Evolutionary conservation across 1,140 invertebrate species (phyloP).

Genomic region (Leptonema lineaticorne): DNA sequence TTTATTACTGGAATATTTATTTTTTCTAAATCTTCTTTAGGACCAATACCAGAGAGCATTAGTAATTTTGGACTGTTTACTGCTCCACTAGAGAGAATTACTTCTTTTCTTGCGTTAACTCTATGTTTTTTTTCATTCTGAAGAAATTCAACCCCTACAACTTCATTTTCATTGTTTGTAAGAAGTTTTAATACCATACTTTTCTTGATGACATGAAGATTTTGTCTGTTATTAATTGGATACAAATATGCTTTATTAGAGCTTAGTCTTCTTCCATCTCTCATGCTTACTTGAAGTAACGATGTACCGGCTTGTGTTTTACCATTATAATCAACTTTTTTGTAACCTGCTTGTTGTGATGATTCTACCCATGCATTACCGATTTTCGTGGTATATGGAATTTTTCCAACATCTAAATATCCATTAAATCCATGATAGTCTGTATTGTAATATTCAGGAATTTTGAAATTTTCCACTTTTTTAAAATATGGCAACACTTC

Average conservation of each 20-base stretch:
- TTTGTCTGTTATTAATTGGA: conserved; percentile 54
- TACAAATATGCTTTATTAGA: conserved; percentile 56
- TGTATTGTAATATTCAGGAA: conserved; percentile 50
- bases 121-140: conserved; percentile 47
- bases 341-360: conserved; percentile 16
- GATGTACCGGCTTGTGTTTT: conserved; percentile 60
- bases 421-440: conserved; percentile 49
- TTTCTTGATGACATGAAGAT: conserved; percentile 58
- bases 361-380: conserved; percentile 41
- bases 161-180: conserved; percentile 62
- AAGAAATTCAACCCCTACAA: conserved; percentile 59
- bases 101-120: conserved; percentile 60
- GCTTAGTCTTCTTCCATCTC: conserved; percentile 52
- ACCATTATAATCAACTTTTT: conserved; percentile 60
- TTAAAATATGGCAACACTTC: conserved; percentile 48
- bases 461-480: conserved; percentile 48
- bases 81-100: conserved; percentile 65
- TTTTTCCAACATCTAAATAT: background rate
- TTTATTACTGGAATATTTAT: conserved; percentile 57
- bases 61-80: conserved; percentile 64
- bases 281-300: conserved; percentile 46
- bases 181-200: conserved; percentile 64
- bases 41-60: conserved; percentile 74
- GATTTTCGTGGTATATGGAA: background rate
- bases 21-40: conserved; percentile 63